Conservation (phyloP, 2,113 vertebrate species). For the Patagioenas fasciata region DNA sequence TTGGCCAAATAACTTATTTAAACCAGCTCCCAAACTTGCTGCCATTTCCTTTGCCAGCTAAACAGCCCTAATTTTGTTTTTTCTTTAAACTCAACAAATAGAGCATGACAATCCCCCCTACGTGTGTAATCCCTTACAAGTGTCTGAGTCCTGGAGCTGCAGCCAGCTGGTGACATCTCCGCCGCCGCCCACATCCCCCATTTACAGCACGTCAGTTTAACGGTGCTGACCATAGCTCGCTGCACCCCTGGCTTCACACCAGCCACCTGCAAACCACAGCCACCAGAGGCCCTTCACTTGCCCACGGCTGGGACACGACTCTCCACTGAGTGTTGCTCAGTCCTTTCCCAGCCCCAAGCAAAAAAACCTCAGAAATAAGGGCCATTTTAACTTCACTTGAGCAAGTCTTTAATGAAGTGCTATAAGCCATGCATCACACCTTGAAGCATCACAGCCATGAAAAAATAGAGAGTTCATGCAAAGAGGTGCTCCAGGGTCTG, state of each 20-base stretch:
- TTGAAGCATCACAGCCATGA: background rate
- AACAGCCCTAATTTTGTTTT: background rate
- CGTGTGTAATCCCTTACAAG: background rate
- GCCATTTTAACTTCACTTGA: background rate
- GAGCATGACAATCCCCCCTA: background rate
- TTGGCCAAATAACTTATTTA: background rate
- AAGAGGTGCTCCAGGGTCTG: background rate
- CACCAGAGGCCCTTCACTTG: background rate
- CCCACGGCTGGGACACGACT: background rate
- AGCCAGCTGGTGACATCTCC: background rate
- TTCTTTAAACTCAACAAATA: background rate
- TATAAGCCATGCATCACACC: background rate
- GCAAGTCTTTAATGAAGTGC: background rate
- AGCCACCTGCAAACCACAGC: background rate
- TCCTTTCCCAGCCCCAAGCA: background rate
- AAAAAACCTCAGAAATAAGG: background rate
- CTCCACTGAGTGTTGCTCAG: background rate
- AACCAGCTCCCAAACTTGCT: background rate
- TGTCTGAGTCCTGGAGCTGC: background rate
- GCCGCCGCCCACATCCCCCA: too few relatives aligned
- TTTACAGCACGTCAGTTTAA: background rate
- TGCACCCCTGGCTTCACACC: background rate
- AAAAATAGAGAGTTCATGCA: background rate
- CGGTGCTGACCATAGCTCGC: background rate
- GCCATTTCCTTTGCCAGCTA: background rate